phyloP scores from a whole-genome alignment of 2,888 invertebrate genomes.

The Selenia dentaria region DNA sequence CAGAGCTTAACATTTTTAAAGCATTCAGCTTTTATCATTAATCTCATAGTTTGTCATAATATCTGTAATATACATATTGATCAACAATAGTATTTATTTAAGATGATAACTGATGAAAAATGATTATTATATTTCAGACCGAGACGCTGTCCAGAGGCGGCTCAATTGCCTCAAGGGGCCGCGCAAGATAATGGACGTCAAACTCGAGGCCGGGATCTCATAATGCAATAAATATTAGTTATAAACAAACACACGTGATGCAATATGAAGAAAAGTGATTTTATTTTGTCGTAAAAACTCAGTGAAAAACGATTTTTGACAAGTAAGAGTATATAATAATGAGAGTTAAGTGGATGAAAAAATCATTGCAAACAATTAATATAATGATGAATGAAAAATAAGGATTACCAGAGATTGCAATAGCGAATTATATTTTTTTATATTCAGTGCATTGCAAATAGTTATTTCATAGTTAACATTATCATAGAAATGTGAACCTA shows the following conservation, averaged over 20 bases:
- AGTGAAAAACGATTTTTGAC: conserved; percentile 54
- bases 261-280: conserved; percentile 76
- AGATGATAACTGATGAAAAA: too few relatives aligned
- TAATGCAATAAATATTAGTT: conserved; percentile 67
- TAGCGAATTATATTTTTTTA: conserved; percentile 81
- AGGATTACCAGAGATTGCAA: conserved; percentile 76
- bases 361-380: conserved; percentile 56
- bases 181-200: conserved; percentile 79
- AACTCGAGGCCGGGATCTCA: conserved; percentile 81
- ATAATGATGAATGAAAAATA: conserved; percentile 60
- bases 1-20: too few relatives aligned
- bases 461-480: conserved; percentile 48
- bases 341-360: conserved; percentile 68
- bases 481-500: conserved; percentile 47
- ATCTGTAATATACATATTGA: too few relatives aligned
- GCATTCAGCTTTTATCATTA: too few relatives aligned
- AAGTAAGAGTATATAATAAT: conserved; percentile 59
- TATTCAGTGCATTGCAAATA: conserved; percentile 60
- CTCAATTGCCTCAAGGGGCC: conserved; percentile 84
- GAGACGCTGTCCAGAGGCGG: conserved; percentile 98
- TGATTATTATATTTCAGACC: conserved; percentile 86
- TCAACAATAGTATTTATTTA: too few relatives aligned
- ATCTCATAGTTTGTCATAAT: too few relatives aligned
- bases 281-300: conserved; percentile 78
- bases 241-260: conserved; percentile 61